Base-by-base conservation (phyloP, 2,113 vertebrate genomes). In the Bagarius yarrelli region DNA sequence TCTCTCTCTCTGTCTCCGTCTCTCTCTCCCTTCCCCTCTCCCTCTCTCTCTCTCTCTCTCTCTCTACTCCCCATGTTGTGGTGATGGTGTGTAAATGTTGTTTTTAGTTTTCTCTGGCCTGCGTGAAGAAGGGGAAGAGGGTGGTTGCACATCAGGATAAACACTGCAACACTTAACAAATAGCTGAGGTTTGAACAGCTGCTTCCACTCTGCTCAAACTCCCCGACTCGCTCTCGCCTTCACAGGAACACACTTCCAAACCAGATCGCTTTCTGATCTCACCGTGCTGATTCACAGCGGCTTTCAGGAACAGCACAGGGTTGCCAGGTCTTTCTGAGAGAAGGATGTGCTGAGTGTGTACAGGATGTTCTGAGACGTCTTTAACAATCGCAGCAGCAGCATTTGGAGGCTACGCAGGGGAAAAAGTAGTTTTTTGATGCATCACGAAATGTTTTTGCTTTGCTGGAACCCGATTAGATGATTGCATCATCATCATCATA, bases 121-220 rank as follows among this genome's bases (percentile, higher is more conserved):
- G 87, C 89, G 92, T 87, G 87, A 91, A 88, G 78, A 83, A 86
- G 83, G 92, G 87, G 87, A 91, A 88, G 78, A 83, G 85, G 83
- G 81, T 84, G 87, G 85, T 83, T 83, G 81, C 66, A 81, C 87
- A 88, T 90, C 83, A 81, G 88, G 90, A 92, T 91, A 92, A 92
- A 93, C 90, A 93, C 86, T 86, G 88, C 88, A 85, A 89, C 89
- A 87, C 78, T 90, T 88, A 88, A 91, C 91, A 91, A 93, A 92
- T 83, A 92, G 64, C 84, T 50, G 44, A 84, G 87, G 91, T 93
- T 92, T 92, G 89, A 91, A 90, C 91, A 92, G 92, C 90, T 93
- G 92, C 71, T 83, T 89, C 79, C 87, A 84, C 87, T 87, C 90
- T 63, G 55, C 36, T 86, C 87, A 81, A 88, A 88, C 53, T 52